Base-by-base conservation (phyloP, 2,797 vertebrate species). In the Taenioides sp. region DNA sequence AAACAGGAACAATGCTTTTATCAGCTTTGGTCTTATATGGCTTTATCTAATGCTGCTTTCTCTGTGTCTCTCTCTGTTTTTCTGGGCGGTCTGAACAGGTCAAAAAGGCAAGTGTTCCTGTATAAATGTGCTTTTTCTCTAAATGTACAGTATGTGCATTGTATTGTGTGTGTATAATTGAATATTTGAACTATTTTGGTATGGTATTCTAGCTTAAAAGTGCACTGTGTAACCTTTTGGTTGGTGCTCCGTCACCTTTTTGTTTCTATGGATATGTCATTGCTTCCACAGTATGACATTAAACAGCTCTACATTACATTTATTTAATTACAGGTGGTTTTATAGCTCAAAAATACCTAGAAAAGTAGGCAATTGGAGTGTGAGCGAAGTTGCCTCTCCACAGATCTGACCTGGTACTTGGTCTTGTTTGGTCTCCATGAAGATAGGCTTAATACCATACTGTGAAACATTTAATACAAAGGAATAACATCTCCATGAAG, bases 101-200 rank as follows among this genome's bases (percentile, higher is more conserved):
- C 86, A 90, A 80, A 89, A 88, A 91, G 93, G 94, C 86, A 93
- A 94, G 92, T 93, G 91, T 84, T 91, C 89, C 79, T 81, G 75
- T 74, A 65, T 76, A 79, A 82, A 58, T 58, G 55, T 58, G 22
- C 22, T 12, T 58, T 55, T 23, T 60, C 58, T 28, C 16, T 31
- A 2, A 25, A 23, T 10, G 54, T 57, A n/a, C 7, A 55, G 20
- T 14, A 23, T 43, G 37, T 40, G 37, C 3, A 40, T 40, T 40
- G 37, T 31, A 5, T 6, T 31, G 34, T 37, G 34, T 34, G 34
- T 17, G 43, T 14, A 43, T 43, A 43, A 43, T 43, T 43, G 11
- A 43, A 11, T 11, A 14, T 57, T 57, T 25, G 25, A 58, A 54
- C 52, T 22, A 9, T 22, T 54, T 22, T 54, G 7, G 1, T 16